Percentiles rank a stretch among this genome's conserved stretches.
These are phyloP conservation scores for Myanophis thanlyinensis DNA, from an alignment of 2,113 vertebrate species.

Conservation along the genomic window DNA sequence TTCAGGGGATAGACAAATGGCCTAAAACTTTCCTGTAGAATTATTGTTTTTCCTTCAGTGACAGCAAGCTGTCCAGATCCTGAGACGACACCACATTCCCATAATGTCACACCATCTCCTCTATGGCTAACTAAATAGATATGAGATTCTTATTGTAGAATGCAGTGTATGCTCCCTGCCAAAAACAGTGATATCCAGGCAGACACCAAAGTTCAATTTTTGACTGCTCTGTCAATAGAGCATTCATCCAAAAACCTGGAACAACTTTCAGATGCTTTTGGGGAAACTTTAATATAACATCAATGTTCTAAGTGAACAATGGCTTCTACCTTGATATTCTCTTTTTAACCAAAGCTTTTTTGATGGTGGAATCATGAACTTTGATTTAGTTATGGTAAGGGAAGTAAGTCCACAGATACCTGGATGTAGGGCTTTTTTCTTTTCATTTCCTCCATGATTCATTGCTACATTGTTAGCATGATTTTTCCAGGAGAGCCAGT, in stretches of 20 bases:
- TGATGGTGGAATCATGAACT: neutral
- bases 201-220: neutral
- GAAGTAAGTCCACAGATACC: neutral
- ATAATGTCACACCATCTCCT: neutral
- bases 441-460: neutral
- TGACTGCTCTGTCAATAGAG: neutral
- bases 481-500: neutral
- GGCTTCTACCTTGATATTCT: neutral
- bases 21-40: neutral
- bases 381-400: neutral
- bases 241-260: neutral
- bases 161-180: neutral
- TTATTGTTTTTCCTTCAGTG: neutral
- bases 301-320: neutral
- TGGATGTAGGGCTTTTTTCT: neutral
- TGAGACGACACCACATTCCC: neutral
- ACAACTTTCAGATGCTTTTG: neutral
- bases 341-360: neutral
- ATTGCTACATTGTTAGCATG: neutral
- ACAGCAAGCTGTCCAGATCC: neutral
- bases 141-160: neutral
- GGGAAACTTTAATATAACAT: neutral
- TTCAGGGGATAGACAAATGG: neutral
- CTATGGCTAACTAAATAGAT: neutral
- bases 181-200: neutral